phyloP scores from a whole-genome alignment of 2,113 vertebrate species.

The Hoplias malabaricus region DNA sequence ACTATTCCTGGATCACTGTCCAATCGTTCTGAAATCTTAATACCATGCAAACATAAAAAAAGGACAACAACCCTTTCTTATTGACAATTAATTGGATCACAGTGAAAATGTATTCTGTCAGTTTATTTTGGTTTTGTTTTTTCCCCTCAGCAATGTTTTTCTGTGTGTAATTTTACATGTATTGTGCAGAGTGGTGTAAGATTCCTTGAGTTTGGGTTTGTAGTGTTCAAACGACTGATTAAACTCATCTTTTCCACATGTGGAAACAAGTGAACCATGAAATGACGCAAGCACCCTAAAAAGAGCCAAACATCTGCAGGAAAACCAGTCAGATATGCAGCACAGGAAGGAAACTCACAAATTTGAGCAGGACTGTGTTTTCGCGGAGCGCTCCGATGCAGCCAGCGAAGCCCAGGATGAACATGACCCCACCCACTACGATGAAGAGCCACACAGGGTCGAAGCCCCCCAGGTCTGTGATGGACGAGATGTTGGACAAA shows the following conservation, averaged over 20 bases:
- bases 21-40: too few species aligned
- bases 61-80: too few species aligned
- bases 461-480: constrained; percentile 89
- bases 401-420: constrained; percentile 87
- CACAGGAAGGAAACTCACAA: constrained; percentile 73
- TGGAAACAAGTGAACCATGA: constrained; percentile 24
- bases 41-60: too few species aligned
- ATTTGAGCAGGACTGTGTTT: constrained; percentile 90
- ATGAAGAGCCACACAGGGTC: constrained; percentile 94
- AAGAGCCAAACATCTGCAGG: constrained; percentile 18
- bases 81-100: too few species aligned
- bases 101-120: too few species aligned
- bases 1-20: too few species aligned
- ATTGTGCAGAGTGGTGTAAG: too few species aligned
- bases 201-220: constrained; percentile 14
- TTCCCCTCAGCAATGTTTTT: too few species aligned
- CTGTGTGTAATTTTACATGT: too few species aligned
- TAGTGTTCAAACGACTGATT: not conserved
- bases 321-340: constrained; percentile 41
- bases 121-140: too few species aligned
- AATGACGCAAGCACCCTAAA: constrained; percentile 3
- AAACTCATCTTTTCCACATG: not conserved
- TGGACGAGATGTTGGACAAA: constrained; percentile 87
- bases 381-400: constrained; percentile 90
- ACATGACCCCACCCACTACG: constrained; percentile 88